phyloP scores from a whole-genome alignment of 2,113 vertebrate species.

The Synodontis membranacea region DNA sequence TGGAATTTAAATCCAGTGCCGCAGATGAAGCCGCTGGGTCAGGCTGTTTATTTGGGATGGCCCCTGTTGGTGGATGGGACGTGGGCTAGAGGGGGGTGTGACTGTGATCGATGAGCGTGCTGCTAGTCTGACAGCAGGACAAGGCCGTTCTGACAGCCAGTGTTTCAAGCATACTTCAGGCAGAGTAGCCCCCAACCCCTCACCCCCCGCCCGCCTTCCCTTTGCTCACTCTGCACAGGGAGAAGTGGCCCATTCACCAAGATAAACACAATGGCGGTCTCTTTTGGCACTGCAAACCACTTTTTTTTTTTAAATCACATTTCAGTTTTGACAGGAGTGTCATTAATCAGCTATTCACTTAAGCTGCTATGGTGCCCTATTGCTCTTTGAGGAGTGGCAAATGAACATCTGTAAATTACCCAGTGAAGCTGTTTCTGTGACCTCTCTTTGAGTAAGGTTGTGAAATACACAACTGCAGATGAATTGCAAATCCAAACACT shows the following conservation, averaged over 20 bases:
- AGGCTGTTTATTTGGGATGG: constrained; percentile 67
- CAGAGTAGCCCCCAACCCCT: constrained; percentile 39
- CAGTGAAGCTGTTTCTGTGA: constrained; percentile 30
- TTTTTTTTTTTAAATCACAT: constrained; percentile 49
- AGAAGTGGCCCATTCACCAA: constrained; percentile 41
- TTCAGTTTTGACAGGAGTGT: constrained; percentile 45
- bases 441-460: background rate
- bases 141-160: constrained; percentile 63
- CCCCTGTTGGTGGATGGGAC: constrained; percentile 63
- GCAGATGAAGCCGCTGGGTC: constrained; percentile 57
- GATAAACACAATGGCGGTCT: constrained; percentile 49
- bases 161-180: constrained; percentile 61
- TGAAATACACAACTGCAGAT: constrained; percentile 9
- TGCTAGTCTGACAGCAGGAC: constrained; percentile 66
- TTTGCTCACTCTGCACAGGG: constrained; percentile 20
- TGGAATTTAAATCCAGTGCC: constrained; percentile 68
- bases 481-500: constrained; percentile 25
- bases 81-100: constrained; percentile 60
- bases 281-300: constrained; percentile 41
- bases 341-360: constrained; percentile 53
- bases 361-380: constrained; percentile 37
- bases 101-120: constrained; percentile 73
- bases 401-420: constrained; percentile 32
- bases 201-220: constrained; percentile 22
- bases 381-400: constrained; percentile 36